Conservation (phyloP, 2,797 vertebrate genomes). For the Gallinago solitaria region DNA sequence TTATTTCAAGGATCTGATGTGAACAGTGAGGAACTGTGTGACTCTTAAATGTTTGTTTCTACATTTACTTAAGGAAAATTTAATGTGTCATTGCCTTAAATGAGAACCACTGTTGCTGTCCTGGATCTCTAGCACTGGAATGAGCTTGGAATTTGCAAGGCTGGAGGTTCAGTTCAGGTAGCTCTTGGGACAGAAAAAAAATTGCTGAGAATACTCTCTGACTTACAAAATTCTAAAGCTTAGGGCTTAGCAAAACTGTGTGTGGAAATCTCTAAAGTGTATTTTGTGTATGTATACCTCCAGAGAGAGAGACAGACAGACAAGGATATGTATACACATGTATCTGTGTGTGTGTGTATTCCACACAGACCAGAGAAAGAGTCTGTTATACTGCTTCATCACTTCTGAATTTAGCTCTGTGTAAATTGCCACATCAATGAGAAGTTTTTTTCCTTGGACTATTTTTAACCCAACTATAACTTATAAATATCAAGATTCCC, state of each 20-base stretch:
- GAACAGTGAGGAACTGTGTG: neutral
- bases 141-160: neutral
- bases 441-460: neutral
- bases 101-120: neutral
- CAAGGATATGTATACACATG: rapidly evolving
- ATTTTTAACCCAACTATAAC: neutral
- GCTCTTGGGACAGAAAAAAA: neutral
- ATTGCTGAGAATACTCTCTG: neutral
- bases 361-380: neutral
- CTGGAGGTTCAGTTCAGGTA: neutral
- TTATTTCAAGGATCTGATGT: neutral
- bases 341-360: rapidly evolving
- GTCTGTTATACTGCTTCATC: neutral
- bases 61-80: neutral
- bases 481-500: neutral
- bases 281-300: rapidly evolving
- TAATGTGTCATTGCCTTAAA: neutral
- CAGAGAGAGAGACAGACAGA: neutral
- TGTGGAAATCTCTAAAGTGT: neutral
- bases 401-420: neutral
- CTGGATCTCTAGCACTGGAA: neutral
- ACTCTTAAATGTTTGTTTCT: neutral
- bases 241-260: neutral
- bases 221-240: neutral
- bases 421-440: neutral